A percentile compares a stretch with the other conserved stretches of the same genome.
Conservation (phyloP, 30 jellyfish, hydroid and myxozoan genomes). For the Pelagia noctiluca region DNA sequence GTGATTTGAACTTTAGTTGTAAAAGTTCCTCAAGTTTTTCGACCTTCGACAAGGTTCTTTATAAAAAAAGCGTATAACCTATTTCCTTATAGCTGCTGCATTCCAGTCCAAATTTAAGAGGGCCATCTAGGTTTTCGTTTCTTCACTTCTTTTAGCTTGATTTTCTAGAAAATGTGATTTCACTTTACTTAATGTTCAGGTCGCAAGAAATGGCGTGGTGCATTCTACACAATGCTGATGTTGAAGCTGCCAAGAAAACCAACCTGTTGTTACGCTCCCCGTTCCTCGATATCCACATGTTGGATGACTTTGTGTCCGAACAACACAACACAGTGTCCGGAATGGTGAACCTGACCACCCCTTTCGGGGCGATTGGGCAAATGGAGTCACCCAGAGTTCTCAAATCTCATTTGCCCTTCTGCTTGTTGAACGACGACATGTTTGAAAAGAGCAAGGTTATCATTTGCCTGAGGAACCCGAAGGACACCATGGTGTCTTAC, state of each 20-base stretch:
- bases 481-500: constrained; percentile 53
- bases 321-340: not conserved
- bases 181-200: too few relatives aligned
- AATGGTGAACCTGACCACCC: not conserved
- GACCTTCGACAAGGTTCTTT: too few relatives aligned
- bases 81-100: not conserved
- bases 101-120: too few relatives aligned
- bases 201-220: constrained; percentile 13
- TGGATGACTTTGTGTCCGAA: not conserved
- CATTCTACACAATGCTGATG: not conserved
- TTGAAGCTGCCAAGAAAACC: not conserved
- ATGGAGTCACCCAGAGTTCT: constrained; percentile 46
- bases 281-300: not conserved
- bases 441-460: constrained; percentile 52
- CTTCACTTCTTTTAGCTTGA: too few relatives aligned
- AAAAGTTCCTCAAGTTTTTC: too few relatives aligned
- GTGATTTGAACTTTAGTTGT: too few relatives aligned
- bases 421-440: constrained; percentile 25
- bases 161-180: too few relatives aligned
- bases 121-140: too few relatives aligned
- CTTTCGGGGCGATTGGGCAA: not conserved
- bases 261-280: not conserved
- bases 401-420: constrained; percentile 26
- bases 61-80: too few relatives aligned
- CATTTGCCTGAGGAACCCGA: constrained; percentile 46